Percentiles rank a stretch among this genome's conserved stretches.
Evolutionary conservation across 2,797 vertebrate species (phyloP).

Genomic region (Pangasius krempfi): DNA sequence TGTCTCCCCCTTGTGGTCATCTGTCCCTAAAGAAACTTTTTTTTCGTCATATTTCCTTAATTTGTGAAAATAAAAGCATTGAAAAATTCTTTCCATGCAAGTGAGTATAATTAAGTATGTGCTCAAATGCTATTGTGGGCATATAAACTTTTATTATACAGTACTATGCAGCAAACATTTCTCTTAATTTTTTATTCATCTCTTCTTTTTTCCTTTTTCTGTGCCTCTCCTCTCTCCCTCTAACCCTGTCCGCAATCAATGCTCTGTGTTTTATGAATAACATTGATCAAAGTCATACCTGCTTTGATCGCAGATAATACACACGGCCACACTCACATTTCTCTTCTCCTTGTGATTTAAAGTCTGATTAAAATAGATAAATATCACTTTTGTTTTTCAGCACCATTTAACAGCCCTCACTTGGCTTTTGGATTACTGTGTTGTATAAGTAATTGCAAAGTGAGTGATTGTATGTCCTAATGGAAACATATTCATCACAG

Average conservation of each 20-base stretch:
- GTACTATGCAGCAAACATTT: conserved; percentile 38
- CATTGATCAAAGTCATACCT: conserved; percentile 78
- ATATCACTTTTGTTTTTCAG: conserved; percentile 48
- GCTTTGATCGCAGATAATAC: conserved; percentile 73
- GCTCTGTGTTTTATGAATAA: conserved; percentile 73
- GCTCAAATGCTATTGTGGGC: not conserved
- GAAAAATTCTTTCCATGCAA: not conserved
- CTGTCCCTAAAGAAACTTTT: not conserved
- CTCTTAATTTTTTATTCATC: conserved; percentile 14
- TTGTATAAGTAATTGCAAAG: conserved; percentile 7
- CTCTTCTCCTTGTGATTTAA: conserved; percentile 52
- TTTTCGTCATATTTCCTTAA: not conserved
- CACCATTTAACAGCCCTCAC: not conserved
- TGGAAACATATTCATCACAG: conserved; percentile 16
- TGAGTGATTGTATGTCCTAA: not conserved
- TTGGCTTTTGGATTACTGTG: not conserved
- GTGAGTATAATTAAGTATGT: not conserved
- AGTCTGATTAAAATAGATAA: conserved; percentile 31
- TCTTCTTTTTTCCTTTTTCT: conserved; percentile 29
- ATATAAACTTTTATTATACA: not conserved
- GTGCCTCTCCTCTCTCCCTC: conserved; percentile 43
- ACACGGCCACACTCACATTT: conserved; percentile 57
- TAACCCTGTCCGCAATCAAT: conserved; percentile 60
- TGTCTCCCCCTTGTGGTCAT: conserved; percentile 78
- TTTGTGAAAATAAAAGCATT: not conserved